Percentiles rank a stretch among this genome's conserved stretches.
These are phyloP conservation scores for Microdon myrmicae DNA, from an alignment of 2,888 invertebrate species.

Conservation along the genomic window DNA sequence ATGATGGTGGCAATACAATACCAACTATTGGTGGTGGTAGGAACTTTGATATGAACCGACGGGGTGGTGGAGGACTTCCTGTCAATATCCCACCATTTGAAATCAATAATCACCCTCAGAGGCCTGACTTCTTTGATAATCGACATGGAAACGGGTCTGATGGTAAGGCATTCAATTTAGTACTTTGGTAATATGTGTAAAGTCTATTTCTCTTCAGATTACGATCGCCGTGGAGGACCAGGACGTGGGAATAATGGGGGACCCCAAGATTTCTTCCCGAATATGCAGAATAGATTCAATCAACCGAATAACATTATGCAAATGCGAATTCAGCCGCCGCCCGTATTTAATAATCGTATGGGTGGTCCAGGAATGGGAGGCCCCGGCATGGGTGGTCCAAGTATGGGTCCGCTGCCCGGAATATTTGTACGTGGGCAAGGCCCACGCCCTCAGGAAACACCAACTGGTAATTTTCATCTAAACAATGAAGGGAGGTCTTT, in stretches of 20 bases:
- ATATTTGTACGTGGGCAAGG: conserved; percentile 55
- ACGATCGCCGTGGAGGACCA: conserved; percentile 58
- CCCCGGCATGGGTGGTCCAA: conserved; percentile 53
- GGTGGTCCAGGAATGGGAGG: conserved; percentile 55
- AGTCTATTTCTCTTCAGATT: no score
- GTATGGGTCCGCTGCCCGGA: conserved; percentile 46
- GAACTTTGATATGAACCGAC: conserved; percentile 54
- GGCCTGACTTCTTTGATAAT: conserved; percentile 58
- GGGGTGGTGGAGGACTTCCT: conserved; percentile 54
- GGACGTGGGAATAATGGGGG: conserved; percentile 54
- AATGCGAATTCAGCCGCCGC: conserved; percentile 64
- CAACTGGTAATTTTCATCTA: conserved; percentile 23
- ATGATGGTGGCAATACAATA: conserved; percentile 54
- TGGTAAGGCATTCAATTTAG: conserved; percentile 48
- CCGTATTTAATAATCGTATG: conserved; percentile 61
- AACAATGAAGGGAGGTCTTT: background rate
- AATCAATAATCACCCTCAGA: conserved; percentile 55
- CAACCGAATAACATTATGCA: conserved; percentile 65
- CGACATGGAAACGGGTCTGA: conserved; percentile 35
- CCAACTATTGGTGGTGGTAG: conserved; percentile 44
- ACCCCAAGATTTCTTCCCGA: conserved; percentile 61
- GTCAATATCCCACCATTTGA: conserved; percentile 58
- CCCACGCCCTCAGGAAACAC: conserved; percentile 52
- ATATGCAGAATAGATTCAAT: conserved; percentile 65
- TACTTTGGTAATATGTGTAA: background rate